Evolutionary conservation across 2,113 vertebrate genomes (phyloP), one percentile per base, ranked within the genome.

Genomic region (Micronycteris hirsuta): DNA sequence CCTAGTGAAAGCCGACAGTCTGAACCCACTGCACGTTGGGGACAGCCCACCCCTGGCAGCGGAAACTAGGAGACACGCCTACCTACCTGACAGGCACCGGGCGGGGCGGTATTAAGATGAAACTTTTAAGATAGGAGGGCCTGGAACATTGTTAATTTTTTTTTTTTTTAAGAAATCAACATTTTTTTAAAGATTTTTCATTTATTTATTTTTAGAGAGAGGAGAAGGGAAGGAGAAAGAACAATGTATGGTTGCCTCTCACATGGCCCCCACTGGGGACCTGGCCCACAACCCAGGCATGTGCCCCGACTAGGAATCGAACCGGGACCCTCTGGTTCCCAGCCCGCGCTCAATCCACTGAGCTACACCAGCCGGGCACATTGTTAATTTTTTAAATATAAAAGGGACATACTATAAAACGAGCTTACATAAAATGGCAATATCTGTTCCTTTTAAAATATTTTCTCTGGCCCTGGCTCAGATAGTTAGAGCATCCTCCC

Each of bases 361-460:
- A n/a, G n/a, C n/a, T n/a, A n/a, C n/a, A n/a, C n/a, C n/a, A n/a
- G 19, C 52, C 47, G 47, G 12, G 43, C 68, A 76, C 10, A 41
- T 6, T 71, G 13, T 47, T 26, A 74, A 43, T 41, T 76, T 94
- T 77, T 84, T 6, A 71, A 89, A 91, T 58, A 84, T 78, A 31
- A 92, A 85, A 56, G 47, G 71, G 36, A 76, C 38, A 83, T 91
- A 82, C 20, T 92, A 28, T 95, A 74, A 89, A 83, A 73, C 20
- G 14, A 94, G 63, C 38, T 94, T 81, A 77, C 70, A 89, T 77
- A 71, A 93, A 86, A 52, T 91, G 47, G 33, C 47, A 94, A 86
- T 77, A 95, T 91, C 65, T 54, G 22, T 85, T 84, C 38, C 56
- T 91, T 86, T 91, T 77, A 91, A 97, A 95, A 94, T 90, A 90